These are phyloP conservation scores for Drosophila quadrilineata DNA, from an alignment of 1,140 invertebrate species.

Conservation along the genomic window DNA sequence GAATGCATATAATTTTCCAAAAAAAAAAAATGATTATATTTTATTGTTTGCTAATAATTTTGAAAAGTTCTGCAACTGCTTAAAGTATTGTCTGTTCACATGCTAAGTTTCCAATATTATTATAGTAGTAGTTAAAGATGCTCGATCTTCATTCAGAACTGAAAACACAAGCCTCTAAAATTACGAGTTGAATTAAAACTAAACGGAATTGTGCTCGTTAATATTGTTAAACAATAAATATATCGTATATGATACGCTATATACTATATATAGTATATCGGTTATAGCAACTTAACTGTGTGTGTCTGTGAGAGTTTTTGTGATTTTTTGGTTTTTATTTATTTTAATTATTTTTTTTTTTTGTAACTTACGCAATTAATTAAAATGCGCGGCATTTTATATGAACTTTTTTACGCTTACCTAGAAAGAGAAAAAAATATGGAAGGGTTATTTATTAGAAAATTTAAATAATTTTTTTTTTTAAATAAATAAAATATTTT, in stretches of 20 bases:
- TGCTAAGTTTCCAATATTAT: too few relatives aligned
- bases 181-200: slow-evolving; percentile 36
- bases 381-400: not conserved
- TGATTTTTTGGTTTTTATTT: too few relatives aligned
- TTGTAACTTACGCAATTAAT: slow-evolving; percentile 28
- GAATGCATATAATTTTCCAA: slow-evolving; percentile 16
- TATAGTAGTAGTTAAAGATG: too few relatives aligned
- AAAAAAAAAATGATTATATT: slow-evolving; percentile 23
- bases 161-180: slow-evolving; percentile 60
- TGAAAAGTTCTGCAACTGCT: too few relatives aligned
- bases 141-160: slow-evolving; percentile 57
- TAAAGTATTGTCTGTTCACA: too few relatives aligned
- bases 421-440: slow-evolving; percentile 11
- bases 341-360: too few relatives aligned
- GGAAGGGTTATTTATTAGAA: not conserved
- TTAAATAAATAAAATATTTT: too few relatives aligned
- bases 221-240: slow-evolving; percentile 28
- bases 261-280: slow-evolving; percentile 9
- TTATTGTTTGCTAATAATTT: not conserved
- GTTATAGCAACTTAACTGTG: too few relatives aligned
- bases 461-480: too few relatives aligned
- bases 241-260: slow-evolving; percentile 2
- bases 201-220: slow-evolving; percentile 56
- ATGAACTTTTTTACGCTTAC: slow-evolving; percentile 50
- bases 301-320: too few relatives aligned